Conservation (phyloP, 2,888 invertebrate species). For the Drosophila borborema region DNA sequence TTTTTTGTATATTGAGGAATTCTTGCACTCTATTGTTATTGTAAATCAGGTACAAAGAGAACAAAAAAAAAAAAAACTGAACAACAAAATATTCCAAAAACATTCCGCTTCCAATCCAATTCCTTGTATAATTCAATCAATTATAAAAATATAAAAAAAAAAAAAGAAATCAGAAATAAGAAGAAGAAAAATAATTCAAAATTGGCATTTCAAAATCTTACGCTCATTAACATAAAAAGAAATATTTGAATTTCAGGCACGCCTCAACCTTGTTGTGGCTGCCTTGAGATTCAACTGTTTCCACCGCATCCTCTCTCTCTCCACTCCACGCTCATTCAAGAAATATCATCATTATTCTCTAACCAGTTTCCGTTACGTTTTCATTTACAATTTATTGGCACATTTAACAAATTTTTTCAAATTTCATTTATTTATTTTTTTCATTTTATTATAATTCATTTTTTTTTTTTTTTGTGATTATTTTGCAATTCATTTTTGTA, state of each 20-base stretch:
- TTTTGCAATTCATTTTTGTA: conserved; percentile 10
- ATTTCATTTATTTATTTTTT: background rate
- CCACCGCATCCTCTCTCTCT: conserved; percentile 62
- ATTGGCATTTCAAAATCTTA: conserved; percentile 51
- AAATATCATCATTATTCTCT: conserved; percentile 26
- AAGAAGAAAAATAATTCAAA: conserved; percentile 27
- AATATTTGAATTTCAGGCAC: conserved; percentile 55
- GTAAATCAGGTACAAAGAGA: conserved; percentile 11
- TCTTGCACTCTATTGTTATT: conserved; percentile 46
- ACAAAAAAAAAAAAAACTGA: background rate
- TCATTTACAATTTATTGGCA: conserved; percentile 26
- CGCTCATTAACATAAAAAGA: conserved; percentile 55
- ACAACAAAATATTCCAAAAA: conserved; percentile 3
- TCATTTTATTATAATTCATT: background rate
- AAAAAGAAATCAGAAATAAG: conserved; percentile 5
- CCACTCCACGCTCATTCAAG: conserved; percentile 61
- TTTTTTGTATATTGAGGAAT: conserved; percentile 5
- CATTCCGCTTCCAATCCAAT: conserved; percentile 38
- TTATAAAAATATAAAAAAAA: conserved; percentile 3
- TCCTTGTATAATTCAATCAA: conserved; percentile 17
- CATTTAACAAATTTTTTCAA: conserved; percentile 1
- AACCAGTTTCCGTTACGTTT: conserved; percentile 7
- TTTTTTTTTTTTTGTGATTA: background rate
- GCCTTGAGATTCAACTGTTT: conserved; percentile 54
- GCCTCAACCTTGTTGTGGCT: background rate